phyloP scores from a whole-genome alignment of 1,140 invertebrate genomes.

The Euura lappo region DNA sequence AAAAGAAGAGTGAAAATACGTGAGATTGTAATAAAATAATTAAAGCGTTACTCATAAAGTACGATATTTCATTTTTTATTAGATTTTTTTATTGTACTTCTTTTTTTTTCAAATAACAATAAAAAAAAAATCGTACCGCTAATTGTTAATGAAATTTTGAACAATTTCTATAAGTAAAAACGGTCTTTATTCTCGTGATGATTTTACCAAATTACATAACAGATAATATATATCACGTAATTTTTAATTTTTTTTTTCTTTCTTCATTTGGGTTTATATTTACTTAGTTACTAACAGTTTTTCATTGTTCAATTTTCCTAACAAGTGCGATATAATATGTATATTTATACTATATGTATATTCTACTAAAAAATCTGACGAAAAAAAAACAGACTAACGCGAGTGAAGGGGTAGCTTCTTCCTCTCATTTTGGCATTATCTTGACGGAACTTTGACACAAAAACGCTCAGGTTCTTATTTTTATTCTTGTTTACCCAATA shows the following conservation, averaged over 20 bases:
- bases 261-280: too few relatives aligned
- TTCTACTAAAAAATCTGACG: slow-evolving; percentile 34
- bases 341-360: not conserved
- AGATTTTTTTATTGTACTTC: too few relatives aligned
- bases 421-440: slow-evolving; percentile 6
- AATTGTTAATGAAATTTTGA: too few relatives aligned
- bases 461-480: slow-evolving; percentile 13
- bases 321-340: slow-evolving; percentile 46
- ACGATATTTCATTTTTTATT: too few relatives aligned
- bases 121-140: too few relatives aligned
- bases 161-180: slow-evolving; percentile 27
- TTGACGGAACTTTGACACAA: slow-evolving; percentile 1
- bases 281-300: slow-evolving; percentile 44
- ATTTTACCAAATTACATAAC: slow-evolving; percentile 50
- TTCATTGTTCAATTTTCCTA: slow-evolving; percentile 53
- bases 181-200: slow-evolving; percentile 45
- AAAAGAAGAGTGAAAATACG: too few relatives aligned
- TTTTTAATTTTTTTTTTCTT: slow-evolving; percentile 46
- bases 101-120: too few relatives aligned
- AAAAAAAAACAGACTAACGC: slow-evolving; percentile 20
- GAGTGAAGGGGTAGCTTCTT: slow-evolving; percentile 13
- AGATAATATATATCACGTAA: slow-evolving; percentile 53
- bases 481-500: slow-evolving; percentile 9
- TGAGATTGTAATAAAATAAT: too few relatives aligned
- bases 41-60: too few relatives aligned